These are phyloP conservation scores for Drosophila fungiperda DNA, from an alignment of 2,888 invertebrate genomes.

Conservation along the genomic window DNA sequence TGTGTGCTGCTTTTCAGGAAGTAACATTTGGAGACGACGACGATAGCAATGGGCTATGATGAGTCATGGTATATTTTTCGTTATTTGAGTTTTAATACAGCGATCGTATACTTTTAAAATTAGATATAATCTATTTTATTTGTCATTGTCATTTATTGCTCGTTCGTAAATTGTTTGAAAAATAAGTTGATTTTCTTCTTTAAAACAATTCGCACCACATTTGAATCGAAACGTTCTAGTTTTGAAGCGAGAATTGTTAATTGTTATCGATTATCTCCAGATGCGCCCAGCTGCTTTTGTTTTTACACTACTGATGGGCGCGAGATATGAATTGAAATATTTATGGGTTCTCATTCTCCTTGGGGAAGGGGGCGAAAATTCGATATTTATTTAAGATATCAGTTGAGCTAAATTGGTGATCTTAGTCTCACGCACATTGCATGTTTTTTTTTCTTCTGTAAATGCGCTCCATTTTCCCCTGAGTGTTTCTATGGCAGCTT, in stretches of 20 bases:
- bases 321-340: slow-evolving; percentile 9
- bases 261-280: slow-evolving; percentile 14
- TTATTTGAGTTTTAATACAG: neutral
- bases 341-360: slow-evolving; percentile 3
- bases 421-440: neutral
- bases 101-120: neutral
- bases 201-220: neutral
- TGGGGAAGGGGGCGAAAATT: neutral
- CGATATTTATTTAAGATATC: slow-evolving; percentile 3
- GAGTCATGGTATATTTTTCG: slow-evolving; percentile 1
- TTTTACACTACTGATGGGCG: neutral
- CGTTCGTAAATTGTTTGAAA: neutral
- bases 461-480: neutral
- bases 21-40: slow-evolving; percentile 6
- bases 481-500: slow-evolving; percentile 16
- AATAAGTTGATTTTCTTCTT: neutral
- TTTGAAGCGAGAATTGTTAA: neutral
- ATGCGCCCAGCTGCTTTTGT: slow-evolving; percentile 5
- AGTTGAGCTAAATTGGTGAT: neutral
- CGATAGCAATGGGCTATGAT: slow-evolving; percentile 3
- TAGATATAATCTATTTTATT: neutral
- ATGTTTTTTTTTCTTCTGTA: neutral
- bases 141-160: neutral
- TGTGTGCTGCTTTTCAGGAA: slow-evolving; percentile 5
- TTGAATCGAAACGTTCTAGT: slow-evolving; percentile 4